Evolutionary conservation across 2,113 vertebrate genomes (phyloP).

Genomic region (human): GRCh38 chr5:146098001-146098500

Average conservation of each 20-base stretch:
- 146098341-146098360: neutral
- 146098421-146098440: neutral
- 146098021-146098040: neutral
- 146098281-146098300: neutral
- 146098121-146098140: neutral
- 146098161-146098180: slow-evolving; percentile 83
- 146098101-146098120: neutral
- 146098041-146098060: slow-evolving; percentile 17
- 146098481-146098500: neutral
- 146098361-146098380: neutral
- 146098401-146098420: neutral
- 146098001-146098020: neutral
- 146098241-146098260: slow-evolving; percentile 82
- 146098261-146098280: slow-evolving; percentile 65
- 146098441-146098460: neutral
- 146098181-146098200: slow-evolving; percentile 87
- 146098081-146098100: neutral
- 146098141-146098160: slow-evolving; percentile 80
- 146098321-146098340: neutral
- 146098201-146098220: slow-evolving; percentile 85
- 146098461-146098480: neutral
- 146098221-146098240: slow-evolving; percentile 84
- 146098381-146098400: neutral
- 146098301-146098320: neutral
- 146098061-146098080: neutral